Base-by-base conservation (phyloP, 1,140 invertebrate species). In the Ylistrum balloti region DNA sequence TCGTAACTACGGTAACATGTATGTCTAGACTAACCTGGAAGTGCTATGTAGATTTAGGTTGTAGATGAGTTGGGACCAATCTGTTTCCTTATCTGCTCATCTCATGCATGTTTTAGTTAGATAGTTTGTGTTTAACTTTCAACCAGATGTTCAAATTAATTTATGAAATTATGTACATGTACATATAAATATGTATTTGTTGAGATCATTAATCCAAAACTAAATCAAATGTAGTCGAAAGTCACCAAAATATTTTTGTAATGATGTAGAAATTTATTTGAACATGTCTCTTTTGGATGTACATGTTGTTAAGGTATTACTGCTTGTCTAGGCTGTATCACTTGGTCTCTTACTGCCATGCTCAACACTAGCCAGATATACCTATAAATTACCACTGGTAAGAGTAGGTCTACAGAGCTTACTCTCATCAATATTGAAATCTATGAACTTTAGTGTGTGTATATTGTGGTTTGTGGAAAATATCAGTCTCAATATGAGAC, bases 1-100 rank as follows among this genome's bases (percentile, higher is more conserved):
- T 38, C 35, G 5, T 7, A 7, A 38, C 35, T 38, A 13, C 35
- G 5, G 35, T 13, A 13, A 38, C 35, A 38, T 5, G 5, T 13
- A 38, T 38, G 35, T n/a, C n/a, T n/a, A n/a, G 35, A 38, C 35
- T 38, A 38, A 38, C 35, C n/a, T 13, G 41, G 1, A 74, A 74
- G 56, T 74, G 56, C 56, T 74, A 74, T 74, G 56, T 74, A 74
- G n/a, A 28, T 74, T 74, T 74, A 74, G 56, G 56, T 74, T 74
- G 56, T 74, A 74, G 56, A 9, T 74, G 56, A 74, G 22, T 74
- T 74, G 56, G 56, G 56, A 74, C 56, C 56, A 74, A 74, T 74
- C 56, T 74, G 56, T 74, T 74, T 74, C 56, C 56, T 74, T 28
- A 28, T 2, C 56, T 9, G n/a, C 56, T 74, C n/a, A 74, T 28